A percentile compares a stretch with the other conserved stretches of the same genome.
Evolutionary conservation across 2,113 vertebrate genomes (phyloP).

Genomic region (Protobothrops flavoviridis): DNA sequence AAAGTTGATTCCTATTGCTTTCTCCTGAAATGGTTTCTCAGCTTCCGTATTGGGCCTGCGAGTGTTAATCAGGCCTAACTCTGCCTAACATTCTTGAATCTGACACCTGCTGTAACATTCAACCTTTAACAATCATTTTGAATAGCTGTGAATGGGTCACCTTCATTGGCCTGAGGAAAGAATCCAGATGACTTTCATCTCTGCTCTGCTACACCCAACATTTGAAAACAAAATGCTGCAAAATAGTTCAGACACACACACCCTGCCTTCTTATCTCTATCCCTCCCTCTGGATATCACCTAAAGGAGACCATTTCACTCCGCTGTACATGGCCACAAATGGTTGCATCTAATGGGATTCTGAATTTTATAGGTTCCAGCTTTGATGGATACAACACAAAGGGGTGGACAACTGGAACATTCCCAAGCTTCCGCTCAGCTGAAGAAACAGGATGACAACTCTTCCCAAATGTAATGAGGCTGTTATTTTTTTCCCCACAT

Average conservation of each 20-base stretch:
- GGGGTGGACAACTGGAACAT: background rate
- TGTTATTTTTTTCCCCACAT: background rate
- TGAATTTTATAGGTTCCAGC: background rate
- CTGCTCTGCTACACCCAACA: background rate
- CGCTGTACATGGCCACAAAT: too few relatives aligned
- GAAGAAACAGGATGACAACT: background rate
- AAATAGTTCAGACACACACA: background rate
- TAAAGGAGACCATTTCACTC: background rate
- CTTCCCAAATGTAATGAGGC: background rate
- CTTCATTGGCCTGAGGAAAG: background rate
- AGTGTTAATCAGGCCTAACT: background rate
- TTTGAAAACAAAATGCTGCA: background rate
- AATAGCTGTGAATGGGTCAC: background rate
- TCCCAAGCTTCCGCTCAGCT: background rate
- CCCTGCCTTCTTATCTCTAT: background rate
- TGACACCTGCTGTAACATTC: background rate
- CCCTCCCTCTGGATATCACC: too few relatives aligned
- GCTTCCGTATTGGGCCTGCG: background rate
- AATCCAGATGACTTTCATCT: background rate
- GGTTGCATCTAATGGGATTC: background rate
- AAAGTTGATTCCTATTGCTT: background rate
- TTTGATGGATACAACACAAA: background rate
- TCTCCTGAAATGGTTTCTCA: background rate
- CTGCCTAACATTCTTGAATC: background rate
- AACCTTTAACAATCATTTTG: background rate